A percentile compares a stretch with the other conserved stretches of the same genome.
These are phyloP conservation scores for Brachionichthys hirsutus DNA, from an alignment of 2,113 vertebrate genomes.

Conservation along the genomic window DNA sequence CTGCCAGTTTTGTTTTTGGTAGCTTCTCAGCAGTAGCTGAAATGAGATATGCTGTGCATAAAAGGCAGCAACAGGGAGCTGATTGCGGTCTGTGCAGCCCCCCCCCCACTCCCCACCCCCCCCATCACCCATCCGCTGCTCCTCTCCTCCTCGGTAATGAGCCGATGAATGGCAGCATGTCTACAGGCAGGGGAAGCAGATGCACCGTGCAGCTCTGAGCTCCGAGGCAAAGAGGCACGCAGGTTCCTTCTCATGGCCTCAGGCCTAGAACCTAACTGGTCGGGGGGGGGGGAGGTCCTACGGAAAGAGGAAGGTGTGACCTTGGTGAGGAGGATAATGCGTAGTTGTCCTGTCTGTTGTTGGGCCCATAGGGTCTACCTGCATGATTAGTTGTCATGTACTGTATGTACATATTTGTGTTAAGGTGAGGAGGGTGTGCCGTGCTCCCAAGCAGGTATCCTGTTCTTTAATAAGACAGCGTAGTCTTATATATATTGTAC, in stretches of 20 bases:
- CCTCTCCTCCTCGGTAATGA: conserved; percentile 69
- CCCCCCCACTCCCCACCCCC: no score
- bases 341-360: conserved; percentile 7
- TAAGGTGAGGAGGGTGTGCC: background rate
- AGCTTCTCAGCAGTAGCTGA: conserved; percentile 32
- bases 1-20: conserved; percentile 23
- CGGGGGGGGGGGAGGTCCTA: conserved; percentile 22
- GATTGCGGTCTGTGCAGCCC: conserved; percentile 61
- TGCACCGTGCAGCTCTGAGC: conserved; percentile 65
- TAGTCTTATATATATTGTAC: conserved; percentile 32
- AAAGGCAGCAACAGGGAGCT: conserved; percentile 57
- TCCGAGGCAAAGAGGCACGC: conserved; percentile 48
- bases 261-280: conserved; percentile 41
- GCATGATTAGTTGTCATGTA: conserved; percentile 10
- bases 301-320: conserved; percentile 27
- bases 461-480: conserved; percentile 29
- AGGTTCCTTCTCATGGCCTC: conserved; percentile 36
- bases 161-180: conserved; percentile 71
- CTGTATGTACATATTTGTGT: conserved; percentile 19
- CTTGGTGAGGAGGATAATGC: background rate
- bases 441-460: conserved; percentile 7
- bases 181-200: conserved; percentile 66
- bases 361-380: background rate
- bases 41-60: conserved; percentile 34
- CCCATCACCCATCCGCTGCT: conserved; percentile 56